Percentiles rank a stretch among this genome's conserved stretches.
Evolutionary conservation across 2,797 vertebrate genomes (phyloP).

Genomic region (Monodelphis domestica): DNA sequence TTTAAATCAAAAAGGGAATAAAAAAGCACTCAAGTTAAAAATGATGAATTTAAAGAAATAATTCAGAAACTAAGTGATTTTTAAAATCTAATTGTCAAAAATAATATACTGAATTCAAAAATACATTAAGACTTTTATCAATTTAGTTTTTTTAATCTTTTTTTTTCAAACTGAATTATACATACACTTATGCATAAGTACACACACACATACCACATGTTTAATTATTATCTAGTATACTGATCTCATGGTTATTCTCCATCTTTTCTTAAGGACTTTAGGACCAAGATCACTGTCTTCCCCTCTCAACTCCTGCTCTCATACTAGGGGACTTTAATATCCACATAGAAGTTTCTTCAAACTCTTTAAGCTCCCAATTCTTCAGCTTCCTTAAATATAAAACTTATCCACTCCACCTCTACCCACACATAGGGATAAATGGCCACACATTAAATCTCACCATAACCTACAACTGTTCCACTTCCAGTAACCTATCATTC

Average conservation of each 20-base stretch:
- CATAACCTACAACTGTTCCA: background rate
- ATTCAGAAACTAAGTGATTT: slow-evolving; percentile 33
- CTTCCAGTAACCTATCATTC: background rate
- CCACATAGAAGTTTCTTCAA: background rate
- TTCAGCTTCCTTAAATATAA: background rate
- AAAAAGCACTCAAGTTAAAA: slow-evolving; percentile 27
- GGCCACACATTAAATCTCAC: background rate
- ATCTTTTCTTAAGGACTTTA: background rate
- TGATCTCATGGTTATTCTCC: background rate
- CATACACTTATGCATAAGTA: background rate
- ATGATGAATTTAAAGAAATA: background rate
- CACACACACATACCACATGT: background rate
- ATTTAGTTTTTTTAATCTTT: background rate
- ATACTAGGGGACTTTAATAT: background rate
- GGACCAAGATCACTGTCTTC: background rate
- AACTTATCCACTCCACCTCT: background rate
- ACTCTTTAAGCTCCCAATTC: background rate
- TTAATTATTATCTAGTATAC: background rate
- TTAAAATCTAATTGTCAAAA: slow-evolving; percentile 42
- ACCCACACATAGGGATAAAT: background rate
- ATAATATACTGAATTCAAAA: background rate
- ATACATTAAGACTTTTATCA: background rate
- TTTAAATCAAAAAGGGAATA: slow-evolving; percentile 28
- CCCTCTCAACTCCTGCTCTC: background rate
- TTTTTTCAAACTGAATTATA: background rate